phyloP scores from a whole-genome alignment of 2,888 invertebrate species.

The Eurois occulta region DNA sequence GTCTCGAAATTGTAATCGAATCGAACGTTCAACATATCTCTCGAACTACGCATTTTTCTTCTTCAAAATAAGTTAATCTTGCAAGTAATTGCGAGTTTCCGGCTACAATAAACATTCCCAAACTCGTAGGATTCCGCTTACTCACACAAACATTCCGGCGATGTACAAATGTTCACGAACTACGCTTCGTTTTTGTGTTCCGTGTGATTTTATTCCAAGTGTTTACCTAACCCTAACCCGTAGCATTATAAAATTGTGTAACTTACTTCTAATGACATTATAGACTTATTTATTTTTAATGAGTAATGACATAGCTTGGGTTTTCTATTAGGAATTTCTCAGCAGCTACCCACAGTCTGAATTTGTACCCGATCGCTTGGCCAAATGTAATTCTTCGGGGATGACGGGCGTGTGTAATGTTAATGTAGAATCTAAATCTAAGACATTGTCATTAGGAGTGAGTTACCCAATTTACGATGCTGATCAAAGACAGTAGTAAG shows the following conservation, averaged over 20 bases:
- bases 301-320: no score
- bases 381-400: not conserved
- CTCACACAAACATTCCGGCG: slow-evolving; percentile 64
- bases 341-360: not conserved
- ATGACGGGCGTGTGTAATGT: not conserved
- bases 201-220: slow-evolving; percentile 61
- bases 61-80: no score
- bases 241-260: slow-evolving; percentile 20
- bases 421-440: not conserved
- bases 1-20: slow-evolving; percentile 38
- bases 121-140: slow-evolving; percentile 58
- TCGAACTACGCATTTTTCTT: slow-evolving; percentile 17
- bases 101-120: slow-evolving; percentile 59
- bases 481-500: slow-evolving; percentile 31
- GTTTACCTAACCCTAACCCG: slow-evolving; percentile 52
- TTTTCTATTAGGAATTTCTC: not conserved
- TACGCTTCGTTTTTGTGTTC: slow-evolving; percentile 64
- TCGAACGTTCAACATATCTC: slow-evolving; percentile 18
- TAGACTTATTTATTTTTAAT: no score
- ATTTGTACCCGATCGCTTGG: not conserved
- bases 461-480: not conserved
- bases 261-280: not conserved
- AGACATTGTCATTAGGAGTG: slow-evolving; percentile 4
- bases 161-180: slow-evolving; percentile 61
- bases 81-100: not conserved